Base-by-base conservation (phyloP, 2,888 invertebrate genomes). In the Ectemnius continuus region DNA sequence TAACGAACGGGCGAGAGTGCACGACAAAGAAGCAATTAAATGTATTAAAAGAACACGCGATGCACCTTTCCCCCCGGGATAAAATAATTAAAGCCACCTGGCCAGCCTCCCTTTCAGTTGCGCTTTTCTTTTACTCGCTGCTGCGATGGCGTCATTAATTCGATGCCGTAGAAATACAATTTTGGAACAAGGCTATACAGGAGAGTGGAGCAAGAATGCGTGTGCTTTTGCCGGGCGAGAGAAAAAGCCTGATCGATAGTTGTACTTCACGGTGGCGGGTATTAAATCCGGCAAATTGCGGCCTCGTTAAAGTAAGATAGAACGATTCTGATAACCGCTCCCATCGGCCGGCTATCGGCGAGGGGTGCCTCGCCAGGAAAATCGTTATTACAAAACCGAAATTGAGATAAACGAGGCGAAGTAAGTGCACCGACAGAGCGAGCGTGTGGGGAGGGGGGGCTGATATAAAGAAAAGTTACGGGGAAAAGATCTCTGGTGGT, bases 1-100 rank as follows among this genome's bases (percentile, higher is more conserved):
- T 57, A 57, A 58, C 18, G 48, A 16, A 28, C 26, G 26, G 13
- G 16, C 56, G 57, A 59, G 47, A 36, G 36, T 36, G 36, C 36
- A 11, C 36, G 36, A 73, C 76, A 75, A 73, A 73, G 79, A 73
- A 69, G 71, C 79, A 73, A 75, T 75, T 79, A 73, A 75, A 70
- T 36, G 73, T 60, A 61, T 75, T 79, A 73, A 75, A 70, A 47
- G 73, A 62, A 61, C 59, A 61, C 63, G 56, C 73, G 73, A 47
- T 57, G 62, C 63, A 67, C 71, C 68, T 63, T 67, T 52, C 13
- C 63, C 56, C 56, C 62, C 45, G 67, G 75, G 69, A 73, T 73
- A 71, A 81, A 79, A 75, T 68, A 79, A 79, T 70, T 79, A 75
- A 72, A 77, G 28, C 28, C 66, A 11, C 14, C 16, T 52, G n/a